These are phyloP conservation scores for Styela plicata DNA, from an alignment of 23 tunicate species.

Conservation along the genomic window DNA sequence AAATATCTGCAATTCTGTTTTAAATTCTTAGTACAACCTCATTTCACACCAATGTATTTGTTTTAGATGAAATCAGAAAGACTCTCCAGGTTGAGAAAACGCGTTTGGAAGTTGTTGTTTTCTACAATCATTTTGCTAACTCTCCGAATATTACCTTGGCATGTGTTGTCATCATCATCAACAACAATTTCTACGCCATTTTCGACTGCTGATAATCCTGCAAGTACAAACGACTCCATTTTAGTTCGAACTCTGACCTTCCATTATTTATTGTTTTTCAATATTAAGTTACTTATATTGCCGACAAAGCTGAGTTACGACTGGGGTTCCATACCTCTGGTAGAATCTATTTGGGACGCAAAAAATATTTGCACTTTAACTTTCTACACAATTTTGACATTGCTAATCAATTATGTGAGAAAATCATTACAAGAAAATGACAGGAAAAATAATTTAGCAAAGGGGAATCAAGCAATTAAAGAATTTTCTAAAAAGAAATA, in stretches of 20 bases:
- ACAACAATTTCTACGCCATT: constrained; percentile 9
- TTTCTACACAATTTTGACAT: not conserved
- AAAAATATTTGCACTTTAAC: constrained; percentile 47
- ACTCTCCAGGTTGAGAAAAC: not conserved
- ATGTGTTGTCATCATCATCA: not conserved
- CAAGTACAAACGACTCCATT: constrained; percentile 40
- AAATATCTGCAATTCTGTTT: too few relatives aligned
- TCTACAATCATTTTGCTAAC: not conserved
- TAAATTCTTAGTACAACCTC: too few relatives aligned
- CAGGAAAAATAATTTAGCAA: not conserved
- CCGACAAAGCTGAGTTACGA: constrained; percentile 68
- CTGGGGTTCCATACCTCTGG: constrained; percentile 75
- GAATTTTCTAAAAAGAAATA: not conserved
- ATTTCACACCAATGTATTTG: too few relatives aligned
- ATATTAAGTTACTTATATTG: constrained; percentile 36
- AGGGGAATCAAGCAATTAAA: not conserved
- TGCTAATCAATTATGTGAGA: not conserved
- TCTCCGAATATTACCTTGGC: constrained; percentile 4
- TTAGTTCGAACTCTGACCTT: constrained; percentile 57
- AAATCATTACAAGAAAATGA: not conserved
- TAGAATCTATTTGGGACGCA: constrained; percentile 33
- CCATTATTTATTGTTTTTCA: constrained; percentile 42
- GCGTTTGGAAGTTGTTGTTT: constrained; percentile 2
- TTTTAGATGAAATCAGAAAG: not conserved
- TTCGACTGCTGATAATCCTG: constrained; percentile 85